These are phyloP conservation scores for Eremobia ochroleuca DNA, from an alignment of 2,888 invertebrate genomes.

Conservation along the genomic window DNA sequence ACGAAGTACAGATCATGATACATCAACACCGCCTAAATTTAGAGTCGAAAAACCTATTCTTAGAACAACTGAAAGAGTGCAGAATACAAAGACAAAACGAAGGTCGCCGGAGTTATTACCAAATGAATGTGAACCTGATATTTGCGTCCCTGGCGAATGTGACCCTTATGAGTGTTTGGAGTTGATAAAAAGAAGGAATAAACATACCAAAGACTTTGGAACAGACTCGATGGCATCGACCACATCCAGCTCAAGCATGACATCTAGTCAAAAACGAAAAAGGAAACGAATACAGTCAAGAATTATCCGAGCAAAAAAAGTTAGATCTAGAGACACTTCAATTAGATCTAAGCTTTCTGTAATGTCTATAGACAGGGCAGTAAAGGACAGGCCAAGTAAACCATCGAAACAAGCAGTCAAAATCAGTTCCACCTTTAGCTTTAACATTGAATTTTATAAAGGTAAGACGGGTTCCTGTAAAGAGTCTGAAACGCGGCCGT, in stretches of 20 bases:
- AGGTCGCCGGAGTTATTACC: conserved; percentile 61
- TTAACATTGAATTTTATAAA: conserved; percentile 73
- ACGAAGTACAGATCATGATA: conserved; percentile 50
- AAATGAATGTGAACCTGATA: conserved; percentile 73
- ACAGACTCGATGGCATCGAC: conserved; percentile 50
- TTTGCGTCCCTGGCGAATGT: conserved; percentile 72
- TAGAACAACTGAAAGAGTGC: conserved; percentile 49
- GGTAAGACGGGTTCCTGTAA: conserved; percentile 43
- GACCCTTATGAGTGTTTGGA: conserved; percentile 69
- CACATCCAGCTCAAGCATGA: conserved; percentile 54
- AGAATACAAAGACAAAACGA: conserved; percentile 52
- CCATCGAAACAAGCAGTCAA: conserved; percentile 67
- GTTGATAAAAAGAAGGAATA: conserved; percentile 63
- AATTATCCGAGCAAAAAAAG: conserved; percentile 29
- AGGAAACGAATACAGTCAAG: conserved; percentile 47
- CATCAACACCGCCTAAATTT: conserved; percentile 56
- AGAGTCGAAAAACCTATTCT: conserved; percentile 36
- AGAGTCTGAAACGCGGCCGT: neutral
- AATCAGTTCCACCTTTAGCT: conserved; percentile 72
- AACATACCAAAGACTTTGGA: conserved; percentile 42
- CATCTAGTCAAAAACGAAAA: conserved; percentile 41
- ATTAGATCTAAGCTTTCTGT: conserved; percentile 36
- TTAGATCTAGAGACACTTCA: conserved; percentile 29
- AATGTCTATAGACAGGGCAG: conserved; percentile 26
- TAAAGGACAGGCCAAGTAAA: conserved; percentile 5